Evolutionary conservation across 1,140 invertebrate species (phyloP).

Genomic region (Melanaphis sacchari): DNA sequence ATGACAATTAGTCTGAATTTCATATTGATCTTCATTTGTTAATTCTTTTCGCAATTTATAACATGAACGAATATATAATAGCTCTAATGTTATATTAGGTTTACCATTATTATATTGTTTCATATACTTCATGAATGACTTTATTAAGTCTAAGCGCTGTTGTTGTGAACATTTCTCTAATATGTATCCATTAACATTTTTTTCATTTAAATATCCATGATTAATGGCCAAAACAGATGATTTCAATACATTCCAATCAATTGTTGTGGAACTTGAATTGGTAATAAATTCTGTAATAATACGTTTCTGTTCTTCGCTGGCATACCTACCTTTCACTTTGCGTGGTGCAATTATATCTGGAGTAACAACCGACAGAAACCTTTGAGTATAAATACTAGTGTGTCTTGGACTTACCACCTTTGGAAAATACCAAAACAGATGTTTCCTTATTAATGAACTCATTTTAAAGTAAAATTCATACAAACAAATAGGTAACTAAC

Average conservation of each 20-base stretch:
- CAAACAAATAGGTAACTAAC: not conserved
- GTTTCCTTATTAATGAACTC: not conserved
- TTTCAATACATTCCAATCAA: slow-evolving; percentile 24
- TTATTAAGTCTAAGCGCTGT: slow-evolving; percentile 41
- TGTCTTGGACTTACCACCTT: not conserved
- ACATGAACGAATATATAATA: slow-evolving; percentile 38
- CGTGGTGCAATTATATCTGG: not conserved
- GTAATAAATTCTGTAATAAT: slow-evolving; percentile 34
- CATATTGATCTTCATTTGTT: not conserved
- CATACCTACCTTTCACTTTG: not conserved
- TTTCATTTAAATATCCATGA: slow-evolving; percentile 48
- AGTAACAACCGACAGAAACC: not conserved
- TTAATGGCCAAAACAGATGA: not conserved
- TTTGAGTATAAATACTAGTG: not conserved
- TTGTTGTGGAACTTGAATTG: no score
- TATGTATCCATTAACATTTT: slow-evolving; percentile 50
- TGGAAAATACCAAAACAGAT: not conserved
- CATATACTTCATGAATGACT: slow-evolving; percentile 48
- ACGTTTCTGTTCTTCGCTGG: slow-evolving; percentile 45
- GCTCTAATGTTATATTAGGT: not conserved
- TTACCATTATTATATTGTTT: slow-evolving; percentile 20
- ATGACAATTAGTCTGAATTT: slow-evolving; percentile 9
- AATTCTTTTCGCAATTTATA: slow-evolving; percentile 1
- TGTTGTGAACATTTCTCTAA: slow-evolving; percentile 22
- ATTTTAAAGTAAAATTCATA: not conserved